phyloP scores from a whole-genome alignment of 2,888 invertebrate species.

The Synanthedon andrenaeformis region DNA sequence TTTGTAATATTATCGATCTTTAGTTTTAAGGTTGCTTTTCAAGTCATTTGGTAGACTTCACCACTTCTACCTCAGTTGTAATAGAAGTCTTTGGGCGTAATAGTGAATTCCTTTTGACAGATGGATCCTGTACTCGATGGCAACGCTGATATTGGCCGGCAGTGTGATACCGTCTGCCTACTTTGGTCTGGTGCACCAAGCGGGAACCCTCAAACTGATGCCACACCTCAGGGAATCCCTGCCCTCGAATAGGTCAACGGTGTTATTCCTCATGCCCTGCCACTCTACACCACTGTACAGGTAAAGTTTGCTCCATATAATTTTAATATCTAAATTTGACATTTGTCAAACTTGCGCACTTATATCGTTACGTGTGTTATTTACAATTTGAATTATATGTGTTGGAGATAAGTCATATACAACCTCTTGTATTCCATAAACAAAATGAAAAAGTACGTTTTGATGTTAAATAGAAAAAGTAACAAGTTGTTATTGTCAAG shows the following conservation, averaged over 20 bases:
- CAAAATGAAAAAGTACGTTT: too few species aligned
- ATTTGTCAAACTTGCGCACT: background rate
- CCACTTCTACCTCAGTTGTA: too few species aligned
- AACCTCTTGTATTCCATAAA: too few species aligned
- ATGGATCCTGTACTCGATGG: conserved; percentile 51
- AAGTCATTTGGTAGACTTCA: too few species aligned
- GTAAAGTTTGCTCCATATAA: conserved; percentile 39
- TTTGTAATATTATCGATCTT: too few species aligned
- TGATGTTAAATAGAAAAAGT: too few species aligned
- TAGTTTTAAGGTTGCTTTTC: too few species aligned
- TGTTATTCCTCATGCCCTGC: conserved; percentile 91
- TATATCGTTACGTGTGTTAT: background rate
- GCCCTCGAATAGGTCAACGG: conserved; percentile 57
- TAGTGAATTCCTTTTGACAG: conserved; percentile 17
- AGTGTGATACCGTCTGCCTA: conserved; percentile 78
- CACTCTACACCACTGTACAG: conserved; percentile 92
- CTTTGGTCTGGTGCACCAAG: conserved; percentile 82
- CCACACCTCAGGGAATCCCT: conserved; percentile 71
- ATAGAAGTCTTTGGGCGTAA: too few species aligned
- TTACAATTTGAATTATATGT: background rate
- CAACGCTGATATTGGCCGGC: conserved; percentile 59
- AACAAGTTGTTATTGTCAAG: too few species aligned
- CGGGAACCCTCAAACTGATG: conserved; percentile 83
- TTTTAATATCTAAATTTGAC: background rate
- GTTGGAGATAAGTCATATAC: too few species aligned